Evolutionary conservation across 2,113 vertebrate species (phyloP).

Genomic region (Pollachius pollachius): DNA sequence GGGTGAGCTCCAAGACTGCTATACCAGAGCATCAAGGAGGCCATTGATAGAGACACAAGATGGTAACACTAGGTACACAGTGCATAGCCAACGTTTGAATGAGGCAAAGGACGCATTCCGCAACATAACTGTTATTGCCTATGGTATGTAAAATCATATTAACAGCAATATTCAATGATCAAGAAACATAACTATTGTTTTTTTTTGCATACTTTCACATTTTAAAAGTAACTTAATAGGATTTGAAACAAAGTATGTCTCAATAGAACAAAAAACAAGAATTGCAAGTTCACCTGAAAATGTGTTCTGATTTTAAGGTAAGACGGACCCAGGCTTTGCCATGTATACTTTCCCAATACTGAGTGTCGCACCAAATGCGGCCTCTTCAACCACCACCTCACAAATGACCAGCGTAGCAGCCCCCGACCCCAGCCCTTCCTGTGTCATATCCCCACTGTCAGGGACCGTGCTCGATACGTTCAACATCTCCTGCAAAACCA

Average conservation of each 20-base stretch:
- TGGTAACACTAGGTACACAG: constrained; percentile 45
- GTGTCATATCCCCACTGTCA: constrained; percentile 69
- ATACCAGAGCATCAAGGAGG: constrained; percentile 32
- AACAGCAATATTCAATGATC: background rate
- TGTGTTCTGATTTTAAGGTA: constrained; percentile 31
- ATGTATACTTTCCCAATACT: constrained; percentile 49
- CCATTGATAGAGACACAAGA: constrained; percentile 44
- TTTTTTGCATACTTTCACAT: no score
- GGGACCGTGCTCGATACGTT: constrained; percentile 82
- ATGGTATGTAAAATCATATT: constrained; percentile 49
- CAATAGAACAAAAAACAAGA: no score
- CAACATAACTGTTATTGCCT: constrained; percentile 67
- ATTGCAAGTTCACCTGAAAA: background rate
- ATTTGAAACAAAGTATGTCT: no score
- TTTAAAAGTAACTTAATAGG: no score
- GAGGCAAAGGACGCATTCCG: constrained; percentile 31
- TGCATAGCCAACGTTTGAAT: constrained; percentile 49
- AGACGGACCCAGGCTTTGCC: constrained; percentile 38
- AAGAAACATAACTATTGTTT: background rate
- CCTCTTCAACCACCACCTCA: background rate
- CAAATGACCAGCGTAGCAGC: constrained; percentile 38
- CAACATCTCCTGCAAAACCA: constrained; percentile 71
- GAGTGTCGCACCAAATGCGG: constrained; percentile 22
- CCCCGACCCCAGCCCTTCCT: constrained; percentile 40
- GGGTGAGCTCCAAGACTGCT: constrained; percentile 49